Conservation (phyloP, 2,888 invertebrate species). For the Anagyrus pseudococci region DNA sequence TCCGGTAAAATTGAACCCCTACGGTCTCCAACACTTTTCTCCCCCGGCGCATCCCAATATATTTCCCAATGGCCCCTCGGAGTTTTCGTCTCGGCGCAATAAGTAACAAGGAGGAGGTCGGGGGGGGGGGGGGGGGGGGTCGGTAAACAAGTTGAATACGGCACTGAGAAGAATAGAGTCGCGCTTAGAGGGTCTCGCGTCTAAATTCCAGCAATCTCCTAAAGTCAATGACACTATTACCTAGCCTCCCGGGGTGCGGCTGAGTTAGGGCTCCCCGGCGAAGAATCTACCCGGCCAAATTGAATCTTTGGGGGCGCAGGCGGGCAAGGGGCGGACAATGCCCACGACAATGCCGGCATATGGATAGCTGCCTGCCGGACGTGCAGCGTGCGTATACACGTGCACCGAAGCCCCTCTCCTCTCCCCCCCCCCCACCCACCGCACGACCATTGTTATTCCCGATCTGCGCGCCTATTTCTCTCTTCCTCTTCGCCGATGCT, state of each 20-base stretch:
- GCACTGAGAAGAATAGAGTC: neutral
- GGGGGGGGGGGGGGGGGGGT: neutral
- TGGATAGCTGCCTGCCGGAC: too few species aligned
- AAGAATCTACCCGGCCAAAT: neutral
- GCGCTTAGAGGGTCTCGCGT: neutral
- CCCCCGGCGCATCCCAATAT: too few species aligned
- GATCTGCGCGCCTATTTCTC: neutral
- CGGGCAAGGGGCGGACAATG: neutral
- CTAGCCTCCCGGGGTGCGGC: neutral
- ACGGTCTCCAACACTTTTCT: too few species aligned
- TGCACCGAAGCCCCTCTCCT: too few species aligned
- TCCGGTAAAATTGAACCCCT: too few species aligned
- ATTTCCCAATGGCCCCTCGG: too few species aligned
- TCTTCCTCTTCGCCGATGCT: too few species aligned
- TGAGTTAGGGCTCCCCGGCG: neutral
- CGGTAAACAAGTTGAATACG: neutral
- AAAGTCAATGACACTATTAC: conserved; percentile 23
- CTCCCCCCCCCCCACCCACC: neutral
- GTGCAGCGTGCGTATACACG: too few species aligned
- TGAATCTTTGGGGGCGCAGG: neutral
- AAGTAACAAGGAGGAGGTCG: neutral
- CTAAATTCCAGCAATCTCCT: conserved; percentile 20
- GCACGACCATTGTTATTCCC: neutral
- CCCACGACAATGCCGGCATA: neutral
- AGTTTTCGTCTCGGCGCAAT: neutral